Conservation (phyloP, 2,113 vertebrate species). For the Larimichthys crocea region DNA sequence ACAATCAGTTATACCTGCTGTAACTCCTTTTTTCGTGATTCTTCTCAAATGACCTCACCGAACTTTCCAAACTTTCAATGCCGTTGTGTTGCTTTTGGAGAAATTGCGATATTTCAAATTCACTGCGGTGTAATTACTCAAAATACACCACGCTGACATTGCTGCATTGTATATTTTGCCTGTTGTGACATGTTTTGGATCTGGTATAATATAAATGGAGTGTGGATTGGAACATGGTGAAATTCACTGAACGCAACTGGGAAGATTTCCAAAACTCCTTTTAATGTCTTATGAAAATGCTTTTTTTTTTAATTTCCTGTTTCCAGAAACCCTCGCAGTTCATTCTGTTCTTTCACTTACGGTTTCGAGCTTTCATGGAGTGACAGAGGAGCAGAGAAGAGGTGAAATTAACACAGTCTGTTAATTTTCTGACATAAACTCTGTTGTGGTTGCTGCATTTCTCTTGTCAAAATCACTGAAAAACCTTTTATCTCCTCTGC, state of each 20-base stretch:
- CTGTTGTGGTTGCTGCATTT: neutral
- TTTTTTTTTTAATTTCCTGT: neutral
- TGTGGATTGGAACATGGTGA: neutral
- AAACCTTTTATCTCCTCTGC: neutral
- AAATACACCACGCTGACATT: neutral
- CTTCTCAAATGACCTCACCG: neutral
- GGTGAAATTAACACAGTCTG: neutral
- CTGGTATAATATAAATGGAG: neutral
- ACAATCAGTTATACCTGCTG: neutral
- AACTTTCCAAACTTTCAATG: neutral
- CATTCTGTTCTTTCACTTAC: neutral
- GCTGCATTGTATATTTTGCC: neutral
- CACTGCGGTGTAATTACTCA: neutral
- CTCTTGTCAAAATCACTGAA: neutral
- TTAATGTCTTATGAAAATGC: slow-evolving; percentile 13
- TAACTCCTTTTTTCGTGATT: neutral
- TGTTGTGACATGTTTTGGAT: neutral
- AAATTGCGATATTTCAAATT: neutral
- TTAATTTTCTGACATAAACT: neutral
- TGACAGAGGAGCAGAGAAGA: neutral
- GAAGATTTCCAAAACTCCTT: slow-evolving; percentile 54
- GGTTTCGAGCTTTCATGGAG: neutral
- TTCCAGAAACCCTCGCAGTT: neutral
- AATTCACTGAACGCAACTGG: slow-evolving; percentile 7
- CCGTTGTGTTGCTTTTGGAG: neutral